These are phyloP conservation scores for Leptinotarsa tumamoca DNA, from an alignment of 2,888 invertebrate species.

Conservation along the genomic window DNA sequence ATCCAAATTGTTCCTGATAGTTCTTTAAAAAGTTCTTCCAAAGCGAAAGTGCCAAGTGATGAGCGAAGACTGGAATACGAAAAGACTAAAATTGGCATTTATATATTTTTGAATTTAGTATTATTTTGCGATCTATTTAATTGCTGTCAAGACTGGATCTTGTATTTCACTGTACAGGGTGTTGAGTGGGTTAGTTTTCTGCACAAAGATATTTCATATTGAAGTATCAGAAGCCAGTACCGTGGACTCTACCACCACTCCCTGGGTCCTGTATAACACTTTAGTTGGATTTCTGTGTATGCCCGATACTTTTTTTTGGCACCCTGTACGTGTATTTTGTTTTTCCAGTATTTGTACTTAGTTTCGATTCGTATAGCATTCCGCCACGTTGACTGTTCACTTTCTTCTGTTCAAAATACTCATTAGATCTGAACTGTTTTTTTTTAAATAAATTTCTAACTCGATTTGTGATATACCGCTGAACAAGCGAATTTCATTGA, in stretches of 20 bases:
- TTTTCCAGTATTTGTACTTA: slow-evolving; percentile 11
- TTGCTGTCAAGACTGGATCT: slow-evolving; percentile 5
- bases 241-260: background rate
- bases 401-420: slow-evolving; percentile 17
- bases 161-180: slow-evolving; percentile 12
- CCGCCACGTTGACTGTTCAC: background rate
- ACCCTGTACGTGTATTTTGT: slow-evolving; percentile 1
- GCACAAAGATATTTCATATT: slow-evolving; percentile 11
- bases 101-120: background rate
- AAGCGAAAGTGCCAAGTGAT: slow-evolving; percentile 49
- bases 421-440: slow-evolving; percentile 23
- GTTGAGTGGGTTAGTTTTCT: background rate
- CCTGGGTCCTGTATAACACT: too few species aligned
- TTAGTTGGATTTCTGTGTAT: background rate
- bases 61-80: slow-evolving; percentile 18
- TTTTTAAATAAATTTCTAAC: slow-evolving; percentile 7
- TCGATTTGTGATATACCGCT: slow-evolving; percentile 39
- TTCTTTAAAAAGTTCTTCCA: slow-evolving; percentile 39
- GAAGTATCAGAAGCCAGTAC: background rate
- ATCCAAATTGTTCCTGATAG: slow-evolving; percentile 47
- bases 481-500: slow-evolving; percentile 34
- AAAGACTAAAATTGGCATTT: slow-evolving; percentile 14
- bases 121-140: background rate
- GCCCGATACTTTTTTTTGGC: background rate
- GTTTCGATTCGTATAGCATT: slow-evolving; percentile 18